Evolutionary conservation across 53 echinoderm and acorn worm genomes (phyloP), one percentile per base, ranked within the genome.

Genomic region (Patiria pectinifera): DNA sequence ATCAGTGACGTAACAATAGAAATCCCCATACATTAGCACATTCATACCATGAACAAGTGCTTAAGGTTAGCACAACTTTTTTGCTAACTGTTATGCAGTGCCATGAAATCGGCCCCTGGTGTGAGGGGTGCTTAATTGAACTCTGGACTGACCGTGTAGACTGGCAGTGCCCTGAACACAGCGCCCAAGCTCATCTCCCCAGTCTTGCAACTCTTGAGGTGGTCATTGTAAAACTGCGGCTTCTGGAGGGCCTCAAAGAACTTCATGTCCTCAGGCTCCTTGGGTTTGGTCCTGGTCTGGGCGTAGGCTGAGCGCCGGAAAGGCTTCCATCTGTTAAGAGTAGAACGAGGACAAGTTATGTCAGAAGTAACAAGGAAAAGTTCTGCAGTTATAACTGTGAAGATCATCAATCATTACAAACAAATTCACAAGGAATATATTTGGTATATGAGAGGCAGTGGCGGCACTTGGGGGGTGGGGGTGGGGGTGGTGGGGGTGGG

Each of bases 181-280:
- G 98, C 98, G 23, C 98, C 98, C 26, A 92, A 93, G 71, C 92
- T 86, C 91, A 95, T 93, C 84, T 98, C 98, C n/a, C 95, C 96
- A 0, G 98, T 95, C 92, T 94, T 95, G 63, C 93, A 92, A 91
- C 95, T 96, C 91, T 96, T 93, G 21, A 98, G 84, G 82, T 98
- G 98, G 49, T 98, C 96, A 59, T 98, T 98, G 92, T 96, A 96
- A 85, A 98, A 98, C 81, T 95, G 96, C 45, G 98, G 98, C 76
- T 98, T 98, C 94, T 96, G 94, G 12, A 98, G 81, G 14, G 98
- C 98, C 80, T 92, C 92, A 86, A 98, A 98, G 90, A 98, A 98
- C 87, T 98, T 96, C 91, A 95, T 95, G 71, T 96, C 96, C 23
- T 92, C 92, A 0, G 95, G 96, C 60, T 98, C 95, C 83, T 78